These are phyloP conservation scores for Mimumesa dahlbomi DNA, from an alignment of 2,888 invertebrate species.

Conservation along the genomic window DNA sequence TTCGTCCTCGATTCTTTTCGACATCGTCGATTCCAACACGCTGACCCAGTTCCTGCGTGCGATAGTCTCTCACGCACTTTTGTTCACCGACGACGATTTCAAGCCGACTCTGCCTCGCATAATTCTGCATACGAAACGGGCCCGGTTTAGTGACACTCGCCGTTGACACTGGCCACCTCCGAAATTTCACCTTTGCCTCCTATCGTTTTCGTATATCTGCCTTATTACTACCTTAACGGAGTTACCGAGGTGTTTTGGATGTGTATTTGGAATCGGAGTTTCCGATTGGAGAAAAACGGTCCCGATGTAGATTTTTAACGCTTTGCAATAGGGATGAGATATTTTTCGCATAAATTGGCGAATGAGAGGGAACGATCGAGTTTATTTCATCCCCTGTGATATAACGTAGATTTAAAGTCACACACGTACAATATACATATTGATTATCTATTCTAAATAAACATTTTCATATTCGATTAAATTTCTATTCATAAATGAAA, in stretches of 20 bases:
- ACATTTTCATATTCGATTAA: no score
- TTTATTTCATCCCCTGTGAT: no score
- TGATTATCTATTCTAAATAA: no score
- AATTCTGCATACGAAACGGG: conserved; percentile 21
- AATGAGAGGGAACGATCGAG: no score
- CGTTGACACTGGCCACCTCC: conserved; percentile 2
- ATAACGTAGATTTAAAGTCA: no score
- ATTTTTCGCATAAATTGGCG: no score
- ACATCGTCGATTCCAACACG: conserved; percentile 50
- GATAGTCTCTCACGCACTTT: conserved; percentile 51
- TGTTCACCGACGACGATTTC: conserved; percentile 15
- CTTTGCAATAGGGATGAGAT: no score
- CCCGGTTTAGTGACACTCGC: not conserved
- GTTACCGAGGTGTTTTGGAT: no score
- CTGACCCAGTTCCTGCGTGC: conserved; percentile 57
- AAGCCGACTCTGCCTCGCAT: not conserved
- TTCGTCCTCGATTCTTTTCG: conserved; percentile 65
- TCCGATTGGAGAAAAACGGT: not conserved
- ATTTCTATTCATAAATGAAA: no score
- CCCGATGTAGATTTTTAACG: no score
- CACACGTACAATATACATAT: no score
- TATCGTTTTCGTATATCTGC: not conserved
- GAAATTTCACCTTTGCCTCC: conserved; percentile 9
- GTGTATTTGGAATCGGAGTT: not conserved
- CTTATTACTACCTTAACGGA: no score